A percentile compares a stretch with the other conserved stretches of the same genome.
These are phyloP conservation scores for Parazoanthus swiftii DNA, from an alignment of 92 coral and sea anemone genomes.

Conservation along the genomic window DNA sequence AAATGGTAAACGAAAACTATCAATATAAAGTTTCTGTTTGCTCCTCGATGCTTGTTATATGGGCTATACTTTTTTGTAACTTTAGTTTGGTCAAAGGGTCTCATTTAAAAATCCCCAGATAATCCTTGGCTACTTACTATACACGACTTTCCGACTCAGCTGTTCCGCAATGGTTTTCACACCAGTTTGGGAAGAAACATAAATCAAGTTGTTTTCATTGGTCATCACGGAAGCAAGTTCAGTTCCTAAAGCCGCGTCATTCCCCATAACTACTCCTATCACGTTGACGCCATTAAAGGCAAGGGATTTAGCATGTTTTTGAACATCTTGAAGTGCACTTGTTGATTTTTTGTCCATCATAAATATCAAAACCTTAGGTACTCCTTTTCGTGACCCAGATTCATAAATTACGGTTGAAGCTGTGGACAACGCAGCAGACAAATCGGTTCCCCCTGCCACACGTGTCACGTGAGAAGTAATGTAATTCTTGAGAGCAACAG, in stretches of 20 bases:
- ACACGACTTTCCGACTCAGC: neutral
- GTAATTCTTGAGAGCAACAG: neutral
- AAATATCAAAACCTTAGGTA: neutral
- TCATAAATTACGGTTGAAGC: neutral
- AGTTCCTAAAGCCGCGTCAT: neutral
- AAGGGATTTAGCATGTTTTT: neutral
- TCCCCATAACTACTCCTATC: constrained; percentile 21
- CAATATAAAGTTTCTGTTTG: no score
- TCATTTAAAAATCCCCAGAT: no score
- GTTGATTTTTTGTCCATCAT: constrained; percentile 28
- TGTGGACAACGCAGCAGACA: neutral
- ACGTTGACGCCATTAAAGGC: constrained; percentile 22
- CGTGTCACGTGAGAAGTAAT: constrained; percentile 8
- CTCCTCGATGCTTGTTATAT: no score
- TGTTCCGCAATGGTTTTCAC: neutral
- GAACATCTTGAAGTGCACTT: neutral
- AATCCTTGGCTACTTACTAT: constrained; percentile 7
- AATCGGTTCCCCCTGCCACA: constrained; percentile 14
- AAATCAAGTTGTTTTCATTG: neutral
- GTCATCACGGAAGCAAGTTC: constrained; percentile 8
- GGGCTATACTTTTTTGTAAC: no score
- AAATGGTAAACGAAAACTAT: no score
- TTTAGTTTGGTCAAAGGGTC: no score
- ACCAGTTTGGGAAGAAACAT: neutral
- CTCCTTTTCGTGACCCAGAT: constrained; percentile 9